phyloP scores from a whole-genome alignment of 2,888 invertebrate genomes.

The Erebia aethiops region DNA sequence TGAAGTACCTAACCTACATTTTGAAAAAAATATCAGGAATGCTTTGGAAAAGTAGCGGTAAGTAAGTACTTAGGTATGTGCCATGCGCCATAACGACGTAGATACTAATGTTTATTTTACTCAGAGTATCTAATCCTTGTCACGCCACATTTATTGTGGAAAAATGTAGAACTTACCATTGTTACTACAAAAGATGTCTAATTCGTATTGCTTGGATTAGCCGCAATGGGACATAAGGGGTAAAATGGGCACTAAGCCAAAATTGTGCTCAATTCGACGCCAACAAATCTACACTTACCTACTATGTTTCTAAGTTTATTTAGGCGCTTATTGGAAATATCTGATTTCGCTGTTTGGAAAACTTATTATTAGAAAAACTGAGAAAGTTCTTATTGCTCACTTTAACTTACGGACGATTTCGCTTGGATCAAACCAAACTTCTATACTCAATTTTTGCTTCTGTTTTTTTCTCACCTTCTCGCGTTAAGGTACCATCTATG shows the following conservation, averaged over 20 bases:
- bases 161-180: not conserved
- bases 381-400: not conserved
- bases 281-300: constrained; percentile 6
- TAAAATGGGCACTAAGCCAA: constrained; percentile 31
- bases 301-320: not conserved
- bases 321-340: not conserved
- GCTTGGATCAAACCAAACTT: not conserved
- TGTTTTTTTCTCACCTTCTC: not conserved
- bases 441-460: not conserved
- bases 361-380: constrained; percentile 11
- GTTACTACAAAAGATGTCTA: constrained; percentile 26
- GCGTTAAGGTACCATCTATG: too few species aligned
- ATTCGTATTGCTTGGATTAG: constrained; percentile 35
- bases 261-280: constrained; percentile 17
- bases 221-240: constrained; percentile 19
- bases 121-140: not conserved
- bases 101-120: too few species aligned
- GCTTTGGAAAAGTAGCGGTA: too few species aligned
- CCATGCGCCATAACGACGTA: too few species aligned
- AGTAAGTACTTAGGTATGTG: too few species aligned
- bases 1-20: too few species aligned
- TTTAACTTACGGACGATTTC: too few species aligned
- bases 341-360: not conserved
- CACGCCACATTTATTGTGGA: constrained; percentile 5
- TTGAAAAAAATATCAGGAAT: not conserved